Evolutionary conservation across 2,113 vertebrate genomes (phyloP).

Genomic region (Corythaixoides concolor): DNA sequence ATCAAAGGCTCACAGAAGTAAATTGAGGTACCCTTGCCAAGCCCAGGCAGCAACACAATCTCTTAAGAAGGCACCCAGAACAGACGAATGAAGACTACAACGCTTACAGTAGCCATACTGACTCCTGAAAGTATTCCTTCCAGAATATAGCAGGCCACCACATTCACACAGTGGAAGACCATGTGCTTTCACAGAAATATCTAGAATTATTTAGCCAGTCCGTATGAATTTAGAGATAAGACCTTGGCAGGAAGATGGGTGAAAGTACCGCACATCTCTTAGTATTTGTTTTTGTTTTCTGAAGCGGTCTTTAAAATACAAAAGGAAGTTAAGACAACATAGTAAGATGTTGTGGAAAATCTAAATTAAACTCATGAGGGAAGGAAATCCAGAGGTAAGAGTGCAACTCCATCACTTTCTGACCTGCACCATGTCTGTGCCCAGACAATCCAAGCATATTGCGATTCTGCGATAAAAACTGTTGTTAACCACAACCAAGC

Average conservation of each 20-base stretch:
- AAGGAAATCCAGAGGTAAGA: background rate
- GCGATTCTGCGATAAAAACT: background rate
- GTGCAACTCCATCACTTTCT: background rate
- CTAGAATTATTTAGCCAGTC: background rate
- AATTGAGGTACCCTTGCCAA: background rate
- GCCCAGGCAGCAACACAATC: background rate
- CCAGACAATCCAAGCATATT: background rate
- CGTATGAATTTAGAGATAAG: background rate
- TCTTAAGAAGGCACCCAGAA: background rate
- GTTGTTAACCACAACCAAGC: background rate
- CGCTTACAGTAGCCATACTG: accelerated
- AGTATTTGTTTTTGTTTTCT: background rate
- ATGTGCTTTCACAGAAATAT: background rate
- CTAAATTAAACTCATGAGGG: background rate
- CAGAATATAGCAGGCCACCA: background rate
- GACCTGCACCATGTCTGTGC: background rate
- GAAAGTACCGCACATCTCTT: background rate
- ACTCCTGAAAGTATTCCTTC: background rate
- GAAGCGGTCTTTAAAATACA: background rate
- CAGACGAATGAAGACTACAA: background rate
- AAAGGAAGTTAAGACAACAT: background rate
- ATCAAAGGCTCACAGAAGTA: background rate
- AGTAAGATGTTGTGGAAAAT: background rate
- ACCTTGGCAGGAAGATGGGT: background rate
- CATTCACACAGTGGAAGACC: background rate